Conservation (phyloP, 64 coral and sea anemone species). For the Porites lutea region DNA sequence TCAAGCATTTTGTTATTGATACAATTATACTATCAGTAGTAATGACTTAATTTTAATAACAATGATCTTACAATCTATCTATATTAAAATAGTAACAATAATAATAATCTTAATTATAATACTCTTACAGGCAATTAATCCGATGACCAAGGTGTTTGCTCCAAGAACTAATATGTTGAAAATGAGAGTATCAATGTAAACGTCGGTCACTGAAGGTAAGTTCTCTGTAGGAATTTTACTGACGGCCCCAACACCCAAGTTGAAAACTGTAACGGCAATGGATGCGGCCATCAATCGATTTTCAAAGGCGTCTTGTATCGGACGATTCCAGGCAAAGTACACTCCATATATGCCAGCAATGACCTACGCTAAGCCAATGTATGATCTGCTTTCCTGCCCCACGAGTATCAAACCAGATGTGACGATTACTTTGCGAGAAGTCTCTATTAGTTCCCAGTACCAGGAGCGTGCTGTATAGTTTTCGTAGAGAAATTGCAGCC, state of each 20-base stretch:
- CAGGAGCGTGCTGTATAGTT: background rate
- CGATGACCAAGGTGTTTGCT: background rate
- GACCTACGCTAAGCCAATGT: background rate
- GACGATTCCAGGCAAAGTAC: background rate
- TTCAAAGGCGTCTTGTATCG: too few species aligned
- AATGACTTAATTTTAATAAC: too few species aligned
- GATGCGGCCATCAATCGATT: too few species aligned
- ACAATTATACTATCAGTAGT: too few species aligned
- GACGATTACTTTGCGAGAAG: background rate
- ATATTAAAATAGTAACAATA: too few species aligned
- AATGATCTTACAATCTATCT: too few species aligned
- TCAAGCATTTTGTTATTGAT: too few species aligned
- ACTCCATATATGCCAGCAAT: background rate
- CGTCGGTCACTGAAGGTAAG: background rate
- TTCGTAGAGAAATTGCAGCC: background rate
- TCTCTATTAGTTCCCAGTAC: background rate
- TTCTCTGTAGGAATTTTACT: background rate
- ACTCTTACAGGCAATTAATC: background rate
- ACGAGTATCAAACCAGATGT: background rate
- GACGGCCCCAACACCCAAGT: too few species aligned
- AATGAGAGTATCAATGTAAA: background rate
- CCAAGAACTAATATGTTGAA: background rate
- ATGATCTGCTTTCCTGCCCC: too few species aligned
- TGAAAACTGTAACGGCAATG: too few species aligned
- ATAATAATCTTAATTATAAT: too few species aligned